Evolutionary conservation across 2,797 vertebrate genomes (phyloP).

Genomic region (Falco berigora): DNA sequence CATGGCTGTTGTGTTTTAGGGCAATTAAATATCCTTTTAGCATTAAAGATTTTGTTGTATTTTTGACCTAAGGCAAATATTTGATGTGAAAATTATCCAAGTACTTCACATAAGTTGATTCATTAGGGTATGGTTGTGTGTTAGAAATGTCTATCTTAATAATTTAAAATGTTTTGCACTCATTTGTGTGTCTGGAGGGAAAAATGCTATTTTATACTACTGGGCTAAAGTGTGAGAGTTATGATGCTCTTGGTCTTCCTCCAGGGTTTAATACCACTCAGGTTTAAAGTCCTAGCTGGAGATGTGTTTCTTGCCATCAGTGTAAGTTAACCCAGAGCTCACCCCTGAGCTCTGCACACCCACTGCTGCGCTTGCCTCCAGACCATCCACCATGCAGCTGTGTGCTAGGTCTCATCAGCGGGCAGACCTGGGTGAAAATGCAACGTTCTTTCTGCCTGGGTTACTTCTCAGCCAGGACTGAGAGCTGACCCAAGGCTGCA

Average conservation of each 20-base stretch:
- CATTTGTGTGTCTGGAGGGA: background rate
- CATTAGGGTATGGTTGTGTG: background rate
- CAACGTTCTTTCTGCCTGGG: background rate
- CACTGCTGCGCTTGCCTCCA: background rate
- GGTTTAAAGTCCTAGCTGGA: background rate
- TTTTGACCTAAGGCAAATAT: background rate
- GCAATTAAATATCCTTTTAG: background rate
- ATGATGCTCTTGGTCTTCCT: background rate
- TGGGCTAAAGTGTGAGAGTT: background rate
- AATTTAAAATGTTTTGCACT: background rate
- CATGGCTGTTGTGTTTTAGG: background rate
- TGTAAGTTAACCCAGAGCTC: background rate
- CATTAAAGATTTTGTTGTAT: background rate
- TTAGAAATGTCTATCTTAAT: background rate
- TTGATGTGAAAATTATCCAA: background rate
- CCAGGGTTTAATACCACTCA: background rate
- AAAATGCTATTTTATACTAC: background rate
- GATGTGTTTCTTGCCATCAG: accelerated
- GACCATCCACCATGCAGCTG: accelerated
- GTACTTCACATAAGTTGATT: background rate
- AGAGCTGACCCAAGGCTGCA: background rate
- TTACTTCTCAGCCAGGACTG: background rate
- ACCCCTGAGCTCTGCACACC: background rate
- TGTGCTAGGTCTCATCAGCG: background rate
- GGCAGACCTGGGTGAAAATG: background rate